Evolutionary conservation across 2,888 invertebrate genomes (phyloP).

Genomic region (Diploptera punctata): DNA sequence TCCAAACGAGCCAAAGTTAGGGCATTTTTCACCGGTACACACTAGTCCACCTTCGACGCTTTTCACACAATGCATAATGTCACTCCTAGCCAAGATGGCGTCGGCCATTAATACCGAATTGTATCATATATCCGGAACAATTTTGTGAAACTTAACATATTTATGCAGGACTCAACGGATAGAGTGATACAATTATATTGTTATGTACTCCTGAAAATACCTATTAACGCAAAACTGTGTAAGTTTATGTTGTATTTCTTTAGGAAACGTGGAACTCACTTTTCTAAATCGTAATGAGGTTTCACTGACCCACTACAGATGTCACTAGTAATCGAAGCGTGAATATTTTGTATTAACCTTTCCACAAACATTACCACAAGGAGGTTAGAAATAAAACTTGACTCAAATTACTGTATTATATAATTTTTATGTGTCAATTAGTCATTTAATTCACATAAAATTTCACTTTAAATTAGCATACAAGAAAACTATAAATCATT

Average conservation of each 20-base stretch:
- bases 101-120: conserved; percentile 28
- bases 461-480: too few species aligned
- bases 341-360: neutral
- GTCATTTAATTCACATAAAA: too few species aligned
- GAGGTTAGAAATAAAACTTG: neutral
- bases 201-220: neutral
- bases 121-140: neutral
- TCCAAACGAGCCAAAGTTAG: neutral
- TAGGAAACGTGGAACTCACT: conserved; percentile 21
- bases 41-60: conserved; percentile 18
- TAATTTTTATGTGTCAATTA: too few species aligned
- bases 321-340: conserved; percentile 7
- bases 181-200: neutral
- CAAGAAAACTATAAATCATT: too few species aligned
- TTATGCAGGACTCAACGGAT: neutral
- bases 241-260: neutral
- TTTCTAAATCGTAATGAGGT: neutral
- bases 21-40: neutral
- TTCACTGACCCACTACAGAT: conserved; percentile 24
- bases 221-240: neutral
- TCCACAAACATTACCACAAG: neutral
- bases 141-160: neutral
- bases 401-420: neutral
- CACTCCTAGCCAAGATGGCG: conserved; percentile 43
- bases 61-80: conserved; percentile 38